phyloP scores from a whole-genome alignment of 2,797 vertebrate genomes.

The Myotis myotis region DNA sequence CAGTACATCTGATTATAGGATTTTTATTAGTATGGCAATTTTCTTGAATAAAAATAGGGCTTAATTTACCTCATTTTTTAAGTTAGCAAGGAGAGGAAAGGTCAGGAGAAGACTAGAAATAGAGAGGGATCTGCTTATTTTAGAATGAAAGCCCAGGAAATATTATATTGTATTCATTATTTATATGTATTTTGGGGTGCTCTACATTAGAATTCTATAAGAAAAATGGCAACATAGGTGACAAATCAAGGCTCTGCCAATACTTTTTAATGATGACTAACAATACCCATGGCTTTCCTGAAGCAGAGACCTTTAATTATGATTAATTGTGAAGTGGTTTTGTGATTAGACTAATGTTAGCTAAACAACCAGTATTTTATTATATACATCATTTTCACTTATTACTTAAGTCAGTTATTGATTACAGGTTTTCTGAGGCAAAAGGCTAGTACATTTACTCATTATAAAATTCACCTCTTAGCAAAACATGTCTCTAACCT shows the following conservation, averaged over 20 bases:
- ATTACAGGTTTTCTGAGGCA: slow-evolving; percentile 1
- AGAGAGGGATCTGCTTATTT: background rate
- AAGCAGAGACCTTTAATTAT: slow-evolving; percentile 40
- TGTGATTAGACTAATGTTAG: slow-evolving; percentile 29
- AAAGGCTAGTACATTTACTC: background rate
- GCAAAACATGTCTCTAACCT: background rate
- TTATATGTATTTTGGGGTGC: background rate
- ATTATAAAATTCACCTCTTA: slow-evolving; percentile 33
- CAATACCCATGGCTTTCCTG: background rate
- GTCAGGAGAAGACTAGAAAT: background rate
- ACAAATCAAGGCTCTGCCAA: slow-evolving; percentile 15
- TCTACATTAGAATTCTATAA: slow-evolving; percentile 23
- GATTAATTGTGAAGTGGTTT: slow-evolving; percentile 30
- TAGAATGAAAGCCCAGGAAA: background rate
- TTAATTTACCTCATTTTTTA: slow-evolving; percentile 10
- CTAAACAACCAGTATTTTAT: slow-evolving; percentile 3
- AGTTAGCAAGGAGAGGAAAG: background rate
- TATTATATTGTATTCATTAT: slow-evolving; percentile 9
- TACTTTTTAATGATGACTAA: slow-evolving; percentile 37
- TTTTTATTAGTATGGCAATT: background rate
- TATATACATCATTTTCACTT: slow-evolving; percentile 42
- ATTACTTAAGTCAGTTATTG: slow-evolving; percentile 38
- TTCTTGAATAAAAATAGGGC: background rate
- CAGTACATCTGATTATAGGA: background rate
- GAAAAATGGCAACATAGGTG: background rate